Base-by-base conservation (phyloP, 2,113 vertebrate genomes). In the Eretmochelys imbricata region DNA sequence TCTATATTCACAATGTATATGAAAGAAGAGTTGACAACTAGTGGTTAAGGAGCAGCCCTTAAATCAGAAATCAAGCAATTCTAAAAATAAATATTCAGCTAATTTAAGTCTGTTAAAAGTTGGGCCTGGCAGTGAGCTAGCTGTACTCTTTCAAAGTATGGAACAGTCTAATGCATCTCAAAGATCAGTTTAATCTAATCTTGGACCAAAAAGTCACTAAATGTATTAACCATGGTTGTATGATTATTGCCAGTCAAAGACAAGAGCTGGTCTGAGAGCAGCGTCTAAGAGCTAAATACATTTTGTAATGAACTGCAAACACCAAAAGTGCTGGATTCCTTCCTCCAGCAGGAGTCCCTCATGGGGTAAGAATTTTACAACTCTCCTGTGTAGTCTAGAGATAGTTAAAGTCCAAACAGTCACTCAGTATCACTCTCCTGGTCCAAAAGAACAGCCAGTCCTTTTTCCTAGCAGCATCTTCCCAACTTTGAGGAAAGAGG, bases 111-210 rank as follows among this genome's bases (percentile, higher is more conserved):
- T 72, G 14, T 8, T 72, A 20, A n/a, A 72, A 72, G 35, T 72
- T 38, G 17, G 35, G 65, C 9, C 35, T 72, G 16, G 7, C 31
- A 31, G 4, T 20, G 14, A 72, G 4, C 65, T n/a, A 38, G 35
- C 65, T n/a, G 65, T 16, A 20, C 65, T 20, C 19, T 72, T n/a
- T 38, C 35, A 90, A 96, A 46, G 19, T 88, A 25, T 87, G 16
- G 80, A 91, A 57, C 54, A 38, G 80, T 57, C 84, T 92, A 53
- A 85, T 95, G 92, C 88, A 82, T 85, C 25, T 95, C 95, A 94
- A 90, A 46, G 89, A 35, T 46, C 54, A 22, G 35, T 82, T 90
- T 84, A 78, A 89, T 50, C 25, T 90, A 91, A 59, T 87, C 82
- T 94, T 89, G 83, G 89, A 89, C 69, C 72, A 85, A 83, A 88